Base-by-base conservation (phyloP, 2,113 vertebrate species). In the Crocuta crocuta region DNA sequence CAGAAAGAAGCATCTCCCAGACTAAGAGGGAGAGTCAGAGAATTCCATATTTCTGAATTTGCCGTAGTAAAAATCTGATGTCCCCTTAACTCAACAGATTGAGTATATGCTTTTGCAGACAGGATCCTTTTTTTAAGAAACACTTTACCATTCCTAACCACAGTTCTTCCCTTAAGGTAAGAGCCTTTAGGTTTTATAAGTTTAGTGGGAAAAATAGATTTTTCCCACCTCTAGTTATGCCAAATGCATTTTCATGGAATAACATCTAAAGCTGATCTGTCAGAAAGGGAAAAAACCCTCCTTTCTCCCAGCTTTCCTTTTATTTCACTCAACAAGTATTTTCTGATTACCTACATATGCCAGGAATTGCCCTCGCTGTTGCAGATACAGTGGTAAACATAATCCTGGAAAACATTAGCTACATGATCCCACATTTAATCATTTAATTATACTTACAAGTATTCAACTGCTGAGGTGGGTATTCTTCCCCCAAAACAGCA, bases 61-160 rank as follows among this genome's bases (percentile, higher is more conserved):
- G 23, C 17, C 10, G 31, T 28, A 19, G 28, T 31, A 39, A 83
- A 95, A 61, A 15, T 55, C 11, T 58, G 31, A 55, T 28, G 65
- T 39, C 43, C 31, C 31, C 33, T 78, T 50, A 35, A 35, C 71
- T 76, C 16, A 87, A 65, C 55, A 87, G 65, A 66, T 19, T 11
- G 10, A 2, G 70, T 74, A 43, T 11, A 33, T 23, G 10, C 8
- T 94, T 88, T 96, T 83, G 48, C 39, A 82, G 10, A 39, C 2
- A 39, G 31, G 4, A 48, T 93, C 78, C 17, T 55, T 95, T 90
- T 94, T 87, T 66, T 73, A 50, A 91, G 43, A 79, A 87, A 84
- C 19, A 74, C 33, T 74, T 94, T n/a, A 65, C 33, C 10, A 10
- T 83, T 85, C 48, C n/a, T 70, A 94, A 97, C 74, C 63, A 94